phyloP scores from a whole-genome alignment of 2,113 vertebrate species.

The Pteronura brasiliensis region DNA sequence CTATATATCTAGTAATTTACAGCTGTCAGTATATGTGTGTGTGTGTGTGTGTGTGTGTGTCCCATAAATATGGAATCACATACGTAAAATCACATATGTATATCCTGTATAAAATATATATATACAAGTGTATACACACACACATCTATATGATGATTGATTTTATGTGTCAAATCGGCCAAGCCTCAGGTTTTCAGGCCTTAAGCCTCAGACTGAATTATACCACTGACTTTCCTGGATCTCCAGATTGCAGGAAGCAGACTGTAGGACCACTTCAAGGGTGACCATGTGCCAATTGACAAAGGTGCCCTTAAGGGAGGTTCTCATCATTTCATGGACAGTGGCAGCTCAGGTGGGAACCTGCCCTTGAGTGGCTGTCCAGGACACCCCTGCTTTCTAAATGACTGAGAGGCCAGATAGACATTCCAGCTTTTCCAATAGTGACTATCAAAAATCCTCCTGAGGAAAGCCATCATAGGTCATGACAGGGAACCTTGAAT shows the following conservation, averaged over 20 bases:
- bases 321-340: fast-evolving
- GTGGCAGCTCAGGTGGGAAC: not conserved
- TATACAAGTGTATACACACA: too few relatives aligned
- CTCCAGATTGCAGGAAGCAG: not conserved
- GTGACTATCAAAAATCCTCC: fast-evolving
- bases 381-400: not conserved
- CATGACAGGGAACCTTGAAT: not conserved
- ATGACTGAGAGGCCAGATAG: not conserved
- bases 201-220: not conserved
- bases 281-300: not conserved
- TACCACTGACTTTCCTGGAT: not conserved
- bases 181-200: not conserved
- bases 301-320: not conserved
- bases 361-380: not conserved
- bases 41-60: too few relatives aligned
- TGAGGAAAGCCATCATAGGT: fast-evolving
- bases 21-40: not conserved
- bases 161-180: not conserved
- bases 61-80: not conserved
- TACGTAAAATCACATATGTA: not conserved
- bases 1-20: not conserved
- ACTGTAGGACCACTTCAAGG: not conserved
- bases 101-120: not conserved
- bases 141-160: not conserved
- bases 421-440: not conserved